A percentile compares a stretch with the other conserved stretches of the same genome.
Conservation (phyloP, 1,140 invertebrate genomes). For the Aphelenchoides avenae region DNA sequence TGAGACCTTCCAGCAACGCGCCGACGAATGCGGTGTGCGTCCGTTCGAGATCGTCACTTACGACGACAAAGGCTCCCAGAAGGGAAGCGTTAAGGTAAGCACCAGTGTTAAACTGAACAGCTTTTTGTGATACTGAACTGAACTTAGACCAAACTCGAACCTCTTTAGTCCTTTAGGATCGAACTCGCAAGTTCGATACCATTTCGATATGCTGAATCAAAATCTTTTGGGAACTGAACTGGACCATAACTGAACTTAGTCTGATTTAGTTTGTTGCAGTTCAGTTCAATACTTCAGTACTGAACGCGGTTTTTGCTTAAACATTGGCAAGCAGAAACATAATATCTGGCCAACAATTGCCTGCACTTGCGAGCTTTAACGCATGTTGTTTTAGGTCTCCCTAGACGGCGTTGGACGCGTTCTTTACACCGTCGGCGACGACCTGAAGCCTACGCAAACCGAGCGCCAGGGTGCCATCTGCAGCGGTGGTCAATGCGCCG, state of each 20-base stretch:
- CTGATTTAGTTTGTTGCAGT: not conserved
- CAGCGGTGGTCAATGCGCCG: too few species aligned
- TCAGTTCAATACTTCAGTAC: not conserved
- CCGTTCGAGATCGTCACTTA: conserved; percentile 25
- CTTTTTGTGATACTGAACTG: too few species aligned
- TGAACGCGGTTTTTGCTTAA: conserved; percentile 13
- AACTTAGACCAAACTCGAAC: too few species aligned
- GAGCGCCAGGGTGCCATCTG: conserved; percentile 55
- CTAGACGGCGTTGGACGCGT: conserved; percentile 54
- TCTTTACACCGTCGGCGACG: conserved; percentile 49
- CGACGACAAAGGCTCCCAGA: conserved; percentile 20
- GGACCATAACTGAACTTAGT: not conserved
- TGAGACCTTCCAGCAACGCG: conserved; percentile 55
- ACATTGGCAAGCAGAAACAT: too few species aligned
- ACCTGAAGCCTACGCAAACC: conserved; percentile 43
- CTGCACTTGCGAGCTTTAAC: too few species aligned
- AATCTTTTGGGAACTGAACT: conserved; percentile 7
- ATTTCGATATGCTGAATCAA: not conserved
- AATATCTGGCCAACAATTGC: too few species aligned
- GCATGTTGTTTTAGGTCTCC: conserved; percentile 37
- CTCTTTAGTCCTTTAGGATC: too few species aligned
- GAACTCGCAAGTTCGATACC: not conserved
- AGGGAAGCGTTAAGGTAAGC: conserved; percentile 12
- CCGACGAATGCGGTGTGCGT: conserved; percentile 43
- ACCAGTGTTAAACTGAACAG: too few species aligned